These are phyloP conservation scores for Oopsacas minuta DNA, from an alignment of 37 sponge, comb jelly and placozoan species.

Conservation along the genomic window DNA sequence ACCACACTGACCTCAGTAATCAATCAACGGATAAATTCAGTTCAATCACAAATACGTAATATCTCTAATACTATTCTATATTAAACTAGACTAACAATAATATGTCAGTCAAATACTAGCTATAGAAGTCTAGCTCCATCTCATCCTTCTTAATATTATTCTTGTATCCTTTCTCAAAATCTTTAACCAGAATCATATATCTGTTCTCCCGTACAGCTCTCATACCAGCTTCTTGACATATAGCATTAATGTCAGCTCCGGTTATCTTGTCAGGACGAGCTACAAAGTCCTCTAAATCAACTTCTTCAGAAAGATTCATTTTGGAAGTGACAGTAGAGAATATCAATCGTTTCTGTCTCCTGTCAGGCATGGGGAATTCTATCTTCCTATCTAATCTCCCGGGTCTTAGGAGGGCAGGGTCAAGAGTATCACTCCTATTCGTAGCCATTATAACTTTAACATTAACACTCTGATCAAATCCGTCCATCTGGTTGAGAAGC, in stretches of 20 bases:
- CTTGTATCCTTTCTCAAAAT: slow-evolving; percentile 98
- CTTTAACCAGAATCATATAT: slow-evolving; percentile 84
- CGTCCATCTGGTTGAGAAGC: slow-evolving; percentile 97
- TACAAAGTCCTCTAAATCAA: slow-evolving; percentile 94
- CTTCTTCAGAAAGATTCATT: slow-evolving; percentile 99
- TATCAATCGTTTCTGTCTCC: slow-evolving; percentile 85
- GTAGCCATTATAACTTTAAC: slow-evolving; percentile 99
- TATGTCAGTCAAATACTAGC: slow-evolving; percentile 43
- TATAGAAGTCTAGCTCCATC: slow-evolving; percentile 91
- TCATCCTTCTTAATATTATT: slow-evolving; percentile 83
- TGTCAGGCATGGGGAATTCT: slow-evolving; percentile 94
- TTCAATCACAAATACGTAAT: neutral
- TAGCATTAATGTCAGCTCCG: slow-evolving; percentile 96
- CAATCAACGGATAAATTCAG: neutral
- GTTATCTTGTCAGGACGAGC: slow-evolving; percentile 92
- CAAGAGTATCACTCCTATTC: slow-evolving; percentile 90
- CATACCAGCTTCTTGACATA: slow-evolving; percentile 99
- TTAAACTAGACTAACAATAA: too few species aligned
- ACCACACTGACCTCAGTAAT: neutral
- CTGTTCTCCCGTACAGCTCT: slow-evolving; percentile 93
- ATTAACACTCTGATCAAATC: slow-evolving; percentile 88
- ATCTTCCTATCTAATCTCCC: slow-evolving; percentile 93
- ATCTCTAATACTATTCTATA: neutral
- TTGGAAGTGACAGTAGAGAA: slow-evolving; percentile 85
- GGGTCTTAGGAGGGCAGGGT: slow-evolving; percentile 92